Conservation (phyloP, 2,113 vertebrate genomes). For the Melanostigma gelatinosum region DNA sequence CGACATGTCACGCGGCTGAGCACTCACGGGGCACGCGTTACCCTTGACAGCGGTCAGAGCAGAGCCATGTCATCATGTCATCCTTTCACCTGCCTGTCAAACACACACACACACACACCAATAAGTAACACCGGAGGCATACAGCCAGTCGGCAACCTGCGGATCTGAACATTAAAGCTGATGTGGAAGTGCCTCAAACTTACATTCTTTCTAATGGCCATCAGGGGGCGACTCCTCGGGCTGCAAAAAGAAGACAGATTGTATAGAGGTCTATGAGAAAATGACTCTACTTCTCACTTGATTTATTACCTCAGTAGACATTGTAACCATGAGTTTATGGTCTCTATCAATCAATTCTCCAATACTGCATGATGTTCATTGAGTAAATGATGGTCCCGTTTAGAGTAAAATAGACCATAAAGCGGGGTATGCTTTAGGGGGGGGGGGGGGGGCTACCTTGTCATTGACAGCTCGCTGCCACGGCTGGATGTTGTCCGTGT, state of each 20-base stretch:
- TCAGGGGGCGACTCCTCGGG: not conserved
- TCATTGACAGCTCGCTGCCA: not conserved
- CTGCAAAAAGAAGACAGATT: not conserved
- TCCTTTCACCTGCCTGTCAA: constrained; percentile 73
- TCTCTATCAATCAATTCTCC: not conserved
- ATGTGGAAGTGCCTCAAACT: not conserved
- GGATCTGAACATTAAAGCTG: not conserved
- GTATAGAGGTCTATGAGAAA: not conserved
- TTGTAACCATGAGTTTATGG: not conserved
- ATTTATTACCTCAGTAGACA: not conserved
- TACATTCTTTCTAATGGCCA: not conserved
- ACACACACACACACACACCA: constrained; percentile 30
- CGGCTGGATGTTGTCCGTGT: not conserved
- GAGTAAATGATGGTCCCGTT: not conserved
- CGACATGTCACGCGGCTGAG: constrained; percentile 71
- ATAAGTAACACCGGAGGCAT: not conserved
- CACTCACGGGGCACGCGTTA: constrained; percentile 55
- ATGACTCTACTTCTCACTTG: too few relatives aligned
- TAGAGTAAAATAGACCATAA: not conserved
- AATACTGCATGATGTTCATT: not conserved
- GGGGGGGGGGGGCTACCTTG: not conserved
- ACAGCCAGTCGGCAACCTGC: not conserved
- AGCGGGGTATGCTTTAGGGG: not conserved
- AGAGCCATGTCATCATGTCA: constrained; percentile 77
- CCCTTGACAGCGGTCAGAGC: constrained; percentile 72